Base-by-base conservation (phyloP, 2,797 vertebrate species). In the Odontamblyopus rebecca region DNA sequence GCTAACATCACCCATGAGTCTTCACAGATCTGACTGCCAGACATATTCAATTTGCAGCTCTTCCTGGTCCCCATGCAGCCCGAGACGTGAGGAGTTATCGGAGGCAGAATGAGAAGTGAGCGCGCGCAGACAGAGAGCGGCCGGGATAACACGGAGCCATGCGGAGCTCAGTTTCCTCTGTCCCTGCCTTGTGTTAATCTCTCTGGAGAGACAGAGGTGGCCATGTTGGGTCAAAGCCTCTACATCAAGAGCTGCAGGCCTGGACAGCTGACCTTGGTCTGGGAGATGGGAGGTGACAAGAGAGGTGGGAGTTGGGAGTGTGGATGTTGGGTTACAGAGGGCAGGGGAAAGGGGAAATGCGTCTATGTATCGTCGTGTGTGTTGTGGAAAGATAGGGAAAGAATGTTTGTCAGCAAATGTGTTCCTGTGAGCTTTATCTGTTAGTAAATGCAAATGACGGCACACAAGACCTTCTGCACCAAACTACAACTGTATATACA, bases 41-140 rank as follows among this genome's bases (percentile, higher is more conserved):
- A 92, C 89, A 89, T 88, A 92, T 93, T 94, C 90, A 93, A 93
- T 93, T 93, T 93, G 88, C 91, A 92, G 87, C 89, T 93, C 87
- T 87, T 89, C 78, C 82, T 74, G 79, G 88, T 91, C 89, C 86
- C 88, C 72, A 48, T 48, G 44, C 44, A 69, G 85, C 82, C 85
- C 82, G 75, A 89, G 89, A 90, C 84, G 84, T 81, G 85, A 85
- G 85, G 85, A 91, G 88, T 90, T 88, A 87, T 90, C 85, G 81
- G 85, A 91, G 89, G 91, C 85, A 91, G 83, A 89, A 89, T 79
- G 82, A 88, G 86, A 88, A 89, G 87, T 82, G 85, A 85, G 88
- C 81, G 82, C 60, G 72, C 61, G 70, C 77, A 89, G 86, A 89
- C 73, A 72, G 78, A 85, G 75, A 65, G 84, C 61, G 86, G 84